Evolutionary conservation across 1,140 invertebrate genomes (phyloP), one percentile per base, ranked within the genome.

Genomic region (Drosophila bocqueti): DNA sequence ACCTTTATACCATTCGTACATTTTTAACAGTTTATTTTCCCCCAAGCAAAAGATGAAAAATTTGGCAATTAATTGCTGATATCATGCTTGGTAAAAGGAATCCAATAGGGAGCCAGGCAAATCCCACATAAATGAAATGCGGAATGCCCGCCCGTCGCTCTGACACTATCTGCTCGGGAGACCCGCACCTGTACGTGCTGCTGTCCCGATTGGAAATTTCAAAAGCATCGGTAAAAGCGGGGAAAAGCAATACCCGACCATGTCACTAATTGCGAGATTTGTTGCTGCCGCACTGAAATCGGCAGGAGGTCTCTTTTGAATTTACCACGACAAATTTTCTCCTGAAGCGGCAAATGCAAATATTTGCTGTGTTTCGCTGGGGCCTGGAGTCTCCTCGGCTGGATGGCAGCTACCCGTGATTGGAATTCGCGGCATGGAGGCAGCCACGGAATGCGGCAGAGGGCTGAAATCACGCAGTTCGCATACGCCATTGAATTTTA

Each of bases 401-500:
- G 49, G 61, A 50, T 55, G 29, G 50, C n/a, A 34, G 50, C 50
- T 36, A 18, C 64, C 81, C 71, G 61, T 82, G 83, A 86, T 86
- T 83, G 80, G 83, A 87, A 89, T 87, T 61, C 47, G 43, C 36
- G 77, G 57, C 49, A 52, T 42, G 50, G 50, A 24, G 49, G 34
- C 47, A 45, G 54, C 36, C 54, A 10, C 42, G 69, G 69, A 68
- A 83, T 87, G 79, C 83, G 72, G 55, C 63, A 38, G 58, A 46
- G 72, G 57, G 63, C 72, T 69, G 62, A 86, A 87, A 89, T 89
- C 85, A 89, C 85, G 85, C 74, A 75, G 81, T 67, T 79, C 69
- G 74, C 66, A 79, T 76, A 89, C 85, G 69, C 78, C 65, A 81
- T 90, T 90, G 84, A 90, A 89, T 84, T 90, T 89, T 84, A 90